Base-by-base conservation (phyloP, 2,797 vertebrate species). In the Leptoclinus maculatus region DNA sequence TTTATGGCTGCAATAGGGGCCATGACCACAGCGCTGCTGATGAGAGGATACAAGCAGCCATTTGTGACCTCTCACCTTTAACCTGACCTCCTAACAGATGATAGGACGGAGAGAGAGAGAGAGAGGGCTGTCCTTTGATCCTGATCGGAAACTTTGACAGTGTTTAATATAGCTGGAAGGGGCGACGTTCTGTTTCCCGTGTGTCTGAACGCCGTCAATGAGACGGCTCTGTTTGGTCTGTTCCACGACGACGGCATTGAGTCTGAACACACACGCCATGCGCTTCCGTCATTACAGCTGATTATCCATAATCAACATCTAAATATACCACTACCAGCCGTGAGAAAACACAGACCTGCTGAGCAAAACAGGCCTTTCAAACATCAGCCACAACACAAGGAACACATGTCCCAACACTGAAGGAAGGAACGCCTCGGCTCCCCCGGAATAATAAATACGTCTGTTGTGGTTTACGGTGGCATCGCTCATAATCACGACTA, bases 51-150 rank as follows among this genome's bases (percentile, higher is more conserved):
- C 94, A 95, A 93, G 89, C 89, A 92, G 91, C 93, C 93, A 95
- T 95, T 95, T 95, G 94, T 93, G 93, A 95, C 95, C 95, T 84
- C 80, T 93, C 83, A 94, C 94, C 95, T 95, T 90, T 95, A 93
- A 94, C 95, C 90, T 87, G 89, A 94, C 94, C 93, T 91, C 77
- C 66, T 65, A 83, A 87, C 77, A 73, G 85, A 88, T 76, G 86
- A 92, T 87, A 84, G 91, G 76, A 87, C 1, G 4, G 25, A 59
- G 32, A 66, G 66, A 70, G 32, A 49, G 29, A 32, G 63, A 70
- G 38, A 53, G 62, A 67, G 60, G 41, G 63, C 77, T 64, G 76
- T 60, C 67, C 76, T 63, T 85, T 75, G 62, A 86, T 89, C 74
- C 78, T 34, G 76, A 88, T 88, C 21, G 23, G 58, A 69, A 66